A percentile compares a stretch with the other conserved stretches of the same genome.
phyloP scores from a whole-genome alignment of 1,140 invertebrate genomes.

The Drosophila obscura region DNA sequence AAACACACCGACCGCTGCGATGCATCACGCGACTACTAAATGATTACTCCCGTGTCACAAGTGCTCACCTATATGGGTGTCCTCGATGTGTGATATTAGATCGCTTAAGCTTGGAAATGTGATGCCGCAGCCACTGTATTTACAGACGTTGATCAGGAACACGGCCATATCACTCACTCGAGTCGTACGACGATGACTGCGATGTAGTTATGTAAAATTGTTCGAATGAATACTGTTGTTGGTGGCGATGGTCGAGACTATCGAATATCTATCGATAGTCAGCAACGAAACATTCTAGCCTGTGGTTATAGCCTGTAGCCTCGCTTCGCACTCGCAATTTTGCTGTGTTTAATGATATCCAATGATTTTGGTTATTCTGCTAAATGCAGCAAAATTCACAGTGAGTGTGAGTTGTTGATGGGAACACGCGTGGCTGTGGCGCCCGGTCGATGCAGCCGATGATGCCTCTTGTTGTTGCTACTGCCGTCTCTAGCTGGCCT shows the following conservation, averaged over 20 bases:
- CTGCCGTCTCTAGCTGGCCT: conserved; percentile 8
- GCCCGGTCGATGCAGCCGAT: conserved; percentile 7
- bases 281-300: conserved; percentile 36
- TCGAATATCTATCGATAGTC: conserved; percentile 54
- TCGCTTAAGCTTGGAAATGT: conserved; percentile 91
- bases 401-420: too few relatives aligned
- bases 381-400: conserved; percentile 33
- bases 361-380: conserved; percentile 1
- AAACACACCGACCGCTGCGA: conserved; percentile 59
- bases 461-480: conserved; percentile 27
- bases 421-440: background rate
- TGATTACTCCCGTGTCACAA: conserved; percentile 49
- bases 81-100: conserved; percentile 93
- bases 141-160: conserved; percentile 94
- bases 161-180: conserved; percentile 88
- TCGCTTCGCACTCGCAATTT: conserved; percentile 20
- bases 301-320: conserved; percentile 9
- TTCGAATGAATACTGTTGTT: conserved; percentile 65
- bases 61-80: conserved; percentile 91
- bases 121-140: conserved; percentile 93
- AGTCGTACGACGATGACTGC: conserved; percentile 76
- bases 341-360: conserved; percentile 18
- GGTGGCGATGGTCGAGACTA: conserved; percentile 40
- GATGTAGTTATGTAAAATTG: conserved; percentile 64
- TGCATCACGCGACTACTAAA: conserved; percentile 72